phyloP scores from a whole-genome alignment of 2,888 invertebrate species.

The Parapristionchus giblindavisi region DNA sequence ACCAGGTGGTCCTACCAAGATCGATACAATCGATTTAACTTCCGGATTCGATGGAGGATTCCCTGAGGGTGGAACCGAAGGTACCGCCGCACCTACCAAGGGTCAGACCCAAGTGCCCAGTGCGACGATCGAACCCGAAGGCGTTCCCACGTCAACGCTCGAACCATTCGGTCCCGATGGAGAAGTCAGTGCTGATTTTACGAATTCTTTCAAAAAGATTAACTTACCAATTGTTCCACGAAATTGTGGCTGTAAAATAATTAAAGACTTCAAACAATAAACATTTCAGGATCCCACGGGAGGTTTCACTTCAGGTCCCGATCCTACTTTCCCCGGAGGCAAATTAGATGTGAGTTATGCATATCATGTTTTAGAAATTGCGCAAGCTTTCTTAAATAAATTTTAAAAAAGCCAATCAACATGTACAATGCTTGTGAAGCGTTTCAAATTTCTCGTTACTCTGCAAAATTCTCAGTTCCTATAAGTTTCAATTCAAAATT shows the following conservation, averaged over 20 bases:
- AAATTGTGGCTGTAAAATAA: neutral
- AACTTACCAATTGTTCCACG: neutral
- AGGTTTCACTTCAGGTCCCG: slow-evolving; percentile 8
- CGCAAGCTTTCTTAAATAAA: no score
- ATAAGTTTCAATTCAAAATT: no score
- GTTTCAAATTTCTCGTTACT: no score
- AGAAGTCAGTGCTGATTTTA: neutral
- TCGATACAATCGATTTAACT: slow-evolving; percentile 14
- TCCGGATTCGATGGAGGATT: slow-evolving; percentile 13
- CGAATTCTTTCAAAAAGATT: neutral
- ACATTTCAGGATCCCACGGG: slow-evolving; percentile 4
- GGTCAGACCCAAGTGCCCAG: neutral
- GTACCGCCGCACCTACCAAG: neutral
- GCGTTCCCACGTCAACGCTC: neutral
- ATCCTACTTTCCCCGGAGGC: no score
- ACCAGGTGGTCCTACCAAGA: no score
- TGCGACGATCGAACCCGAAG: neutral
- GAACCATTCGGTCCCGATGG: slow-evolving; percentile 24
- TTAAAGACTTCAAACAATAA: neutral
- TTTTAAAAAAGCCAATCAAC: no score
- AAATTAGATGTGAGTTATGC: slow-evolving; percentile 8
- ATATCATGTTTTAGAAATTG: no score
- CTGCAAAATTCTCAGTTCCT: no score
- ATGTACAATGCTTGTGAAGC: no score
- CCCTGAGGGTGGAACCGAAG: neutral